These are phyloP conservation scores for Neogobius melanostomus DNA, from an alignment of 2,113 vertebrate species.

Conservation along the genomic window DNA sequence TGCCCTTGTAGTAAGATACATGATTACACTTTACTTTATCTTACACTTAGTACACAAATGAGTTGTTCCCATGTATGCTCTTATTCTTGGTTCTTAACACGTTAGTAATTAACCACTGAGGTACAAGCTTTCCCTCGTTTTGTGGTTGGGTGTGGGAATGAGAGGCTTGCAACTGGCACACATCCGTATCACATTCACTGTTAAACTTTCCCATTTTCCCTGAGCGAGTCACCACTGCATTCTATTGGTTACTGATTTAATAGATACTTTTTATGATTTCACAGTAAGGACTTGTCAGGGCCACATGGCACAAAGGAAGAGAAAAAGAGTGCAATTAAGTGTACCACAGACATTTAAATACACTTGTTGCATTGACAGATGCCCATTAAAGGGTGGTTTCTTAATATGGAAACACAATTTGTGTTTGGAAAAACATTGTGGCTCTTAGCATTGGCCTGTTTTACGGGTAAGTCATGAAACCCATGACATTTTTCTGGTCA, in stretches of 20 bases:
- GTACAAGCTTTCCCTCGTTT: constrained; percentile 59
- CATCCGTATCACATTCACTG: constrained; percentile 33
- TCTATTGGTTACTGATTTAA: constrained; percentile 68
- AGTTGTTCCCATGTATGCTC: constrained; percentile 50
- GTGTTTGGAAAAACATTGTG: constrained; percentile 56
- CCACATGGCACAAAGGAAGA: constrained; percentile 37
- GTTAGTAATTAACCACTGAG: constrained; percentile 56
- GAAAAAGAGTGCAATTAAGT: constrained; percentile 70
- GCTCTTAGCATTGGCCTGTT: constrained; percentile 49
- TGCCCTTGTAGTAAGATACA: constrained; percentile 44
- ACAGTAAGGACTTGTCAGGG: constrained; percentile 53
- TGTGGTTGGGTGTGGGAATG: constrained; percentile 50
- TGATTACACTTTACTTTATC: constrained; percentile 50
- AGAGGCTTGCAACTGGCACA: constrained; percentile 36
- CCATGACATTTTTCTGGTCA: constrained; percentile 70
- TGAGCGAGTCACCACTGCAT: constrained; percentile 47
- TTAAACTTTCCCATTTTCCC: constrained; percentile 34
- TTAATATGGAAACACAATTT: constrained; percentile 75
- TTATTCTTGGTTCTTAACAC: constrained; percentile 37
- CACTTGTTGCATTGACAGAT: constrained; percentile 67
- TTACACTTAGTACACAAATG: constrained; percentile 54
- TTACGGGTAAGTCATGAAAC: constrained; percentile 62
- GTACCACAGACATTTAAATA: constrained; percentile 71
- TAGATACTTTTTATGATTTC: constrained; percentile 76
- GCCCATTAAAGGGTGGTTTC: constrained; percentile 67